Percentiles rank a stretch among this genome's conserved stretches.
Conservation (phyloP, 2,888 invertebrate species). For the Pheosia tremula region DNA sequence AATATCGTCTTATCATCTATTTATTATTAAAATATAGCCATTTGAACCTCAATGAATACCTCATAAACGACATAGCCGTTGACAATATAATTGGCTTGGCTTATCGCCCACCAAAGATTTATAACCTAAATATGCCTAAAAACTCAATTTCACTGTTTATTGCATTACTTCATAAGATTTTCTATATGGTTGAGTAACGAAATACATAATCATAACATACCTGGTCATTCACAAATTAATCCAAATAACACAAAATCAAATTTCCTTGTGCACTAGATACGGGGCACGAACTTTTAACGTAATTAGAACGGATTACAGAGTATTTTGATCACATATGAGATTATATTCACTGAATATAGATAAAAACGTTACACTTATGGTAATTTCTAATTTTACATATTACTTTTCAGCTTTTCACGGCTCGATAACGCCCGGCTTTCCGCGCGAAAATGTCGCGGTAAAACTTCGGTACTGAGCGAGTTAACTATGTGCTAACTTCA, state of each 20-base stretch:
- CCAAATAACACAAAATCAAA: constrained; percentile 67
- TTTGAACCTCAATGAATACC: constrained; percentile 44
- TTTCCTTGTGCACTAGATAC: constrained; percentile 62
- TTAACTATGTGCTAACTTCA: constrained; percentile 71
- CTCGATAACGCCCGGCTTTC: constrained; percentile 84
- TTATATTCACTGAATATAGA: constrained; percentile 52
- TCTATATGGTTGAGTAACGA: constrained; percentile 43
- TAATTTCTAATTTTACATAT: constrained; percentile 56
- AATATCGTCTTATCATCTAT: constrained; percentile 52
- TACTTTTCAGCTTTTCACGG: constrained; percentile 79
- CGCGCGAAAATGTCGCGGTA: constrained; percentile 85
- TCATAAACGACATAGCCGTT: constrained; percentile 52
- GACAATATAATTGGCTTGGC: constrained; percentile 73
- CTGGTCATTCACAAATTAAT: constrained; percentile 80
- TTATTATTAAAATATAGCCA: constrained; percentile 44
- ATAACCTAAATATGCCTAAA: constrained; percentile 75
- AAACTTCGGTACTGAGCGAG: constrained; percentile 68
- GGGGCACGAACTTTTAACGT: constrained; percentile 46
- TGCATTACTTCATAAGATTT: constrained; percentile 32
- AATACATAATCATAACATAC: constrained; percentile 60
- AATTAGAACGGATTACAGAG: constrained; percentile 46
- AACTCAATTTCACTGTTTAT: constrained; percentile 37
- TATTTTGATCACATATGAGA: constrained; percentile 49
- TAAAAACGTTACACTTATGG: constrained; percentile 47
- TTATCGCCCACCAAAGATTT: constrained; percentile 78